phyloP scores from a whole-genome alignment of 2,113 vertebrate species.

The Taurulus bubalis region DNA sequence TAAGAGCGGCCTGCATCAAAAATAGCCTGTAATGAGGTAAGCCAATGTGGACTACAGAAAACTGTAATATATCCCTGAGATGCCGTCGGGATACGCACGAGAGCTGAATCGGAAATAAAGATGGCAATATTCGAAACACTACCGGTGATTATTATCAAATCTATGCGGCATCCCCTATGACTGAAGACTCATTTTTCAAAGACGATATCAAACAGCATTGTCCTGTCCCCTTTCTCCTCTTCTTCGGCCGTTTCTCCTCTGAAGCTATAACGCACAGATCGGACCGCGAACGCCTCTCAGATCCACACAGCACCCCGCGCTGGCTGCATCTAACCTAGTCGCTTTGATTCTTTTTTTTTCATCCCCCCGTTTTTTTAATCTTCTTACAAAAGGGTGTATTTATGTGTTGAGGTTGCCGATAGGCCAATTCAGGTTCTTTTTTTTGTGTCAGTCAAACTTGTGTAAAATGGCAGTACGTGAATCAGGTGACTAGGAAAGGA shows the following conservation, averaged over 20 bases:
- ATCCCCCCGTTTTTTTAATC: conserved; percentile 32
- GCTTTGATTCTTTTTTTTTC: conserved; percentile 34
- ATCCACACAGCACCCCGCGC: conserved; percentile 52
- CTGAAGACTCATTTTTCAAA: conserved; percentile 34
- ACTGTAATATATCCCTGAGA: conserved; percentile 55
- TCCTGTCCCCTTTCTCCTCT: conserved; percentile 34
- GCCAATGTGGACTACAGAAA: conserved; percentile 36
- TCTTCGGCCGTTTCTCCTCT: conserved; percentile 52
- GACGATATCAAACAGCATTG: conserved; percentile 53
- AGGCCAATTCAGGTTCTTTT: conserved; percentile 34
- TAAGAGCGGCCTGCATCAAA: conserved; percentile 10
- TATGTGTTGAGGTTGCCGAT: conserved; percentile 67
- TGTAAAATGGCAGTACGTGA: conserved; percentile 86
- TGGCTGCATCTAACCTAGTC: conserved; percentile 49
- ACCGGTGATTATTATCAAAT: conserved; percentile 36
- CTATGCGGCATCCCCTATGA: conserved; percentile 50
- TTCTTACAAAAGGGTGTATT: conserved; percentile 65
- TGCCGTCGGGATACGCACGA: conserved; percentile 33
- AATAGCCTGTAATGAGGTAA: conserved; percentile 3
- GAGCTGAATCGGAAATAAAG: conserved; percentile 41
- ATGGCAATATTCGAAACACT: conserved; percentile 22
- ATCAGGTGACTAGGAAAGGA: conserved; percentile 84
- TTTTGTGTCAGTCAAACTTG: conserved; percentile 75
- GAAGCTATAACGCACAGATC: conserved; percentile 37
- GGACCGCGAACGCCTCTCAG: conserved; percentile 40